Base-by-base conservation (phyloP, 2,113 vertebrate species). In the Centropristis striata region DNA sequence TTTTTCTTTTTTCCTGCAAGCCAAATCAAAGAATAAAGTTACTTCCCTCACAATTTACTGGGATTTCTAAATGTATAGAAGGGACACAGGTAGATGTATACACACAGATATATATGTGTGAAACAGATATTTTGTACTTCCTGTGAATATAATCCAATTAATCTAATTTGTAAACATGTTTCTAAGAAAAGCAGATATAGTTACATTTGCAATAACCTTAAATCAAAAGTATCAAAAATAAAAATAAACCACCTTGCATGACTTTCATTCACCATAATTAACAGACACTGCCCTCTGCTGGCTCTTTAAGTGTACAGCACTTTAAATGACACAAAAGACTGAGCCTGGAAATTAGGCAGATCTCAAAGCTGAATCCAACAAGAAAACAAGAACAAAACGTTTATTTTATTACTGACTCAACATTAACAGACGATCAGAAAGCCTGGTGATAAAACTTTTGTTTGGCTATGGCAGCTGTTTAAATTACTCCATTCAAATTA, bases 251-350 rank as follows among this genome's bases (percentile, higher is more conserved):
- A 8, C n/a, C 25, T 13, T 57, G 16, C 16, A 16, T 67, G 53
- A 63, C n/a, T 39, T 16, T 27, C 4, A 13, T 32, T 54, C 7
- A 39, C 5, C 37, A 11, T 63, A 20, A 73, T 44, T 46, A 65
- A 23, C 23, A 66, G 55, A n/a, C 1, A 0, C 60, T 81, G 79
- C 79, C 81, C 66, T 58, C 84, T 88, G 28, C 65, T 81, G 84
- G 84, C 49, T 23, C 10, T 36, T 53, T 15, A 12, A 8, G 67
- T 0, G 11, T 61, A 74, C 23, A 67, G 25, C 67, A 70, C 10
- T 13, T 44, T 5, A n/a, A 5, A 82, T 32, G n/a, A 59, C 4
- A 18, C 9, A 58, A 11, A 37, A 28, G 1, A 18, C 9, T 0
- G 27, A 46, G 23, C 2, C 28, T 42, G 14, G 5, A 60, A 12